Base-by-base conservation (phyloP, 1,140 invertebrate species). In the Drosophila sucinea region DNA sequence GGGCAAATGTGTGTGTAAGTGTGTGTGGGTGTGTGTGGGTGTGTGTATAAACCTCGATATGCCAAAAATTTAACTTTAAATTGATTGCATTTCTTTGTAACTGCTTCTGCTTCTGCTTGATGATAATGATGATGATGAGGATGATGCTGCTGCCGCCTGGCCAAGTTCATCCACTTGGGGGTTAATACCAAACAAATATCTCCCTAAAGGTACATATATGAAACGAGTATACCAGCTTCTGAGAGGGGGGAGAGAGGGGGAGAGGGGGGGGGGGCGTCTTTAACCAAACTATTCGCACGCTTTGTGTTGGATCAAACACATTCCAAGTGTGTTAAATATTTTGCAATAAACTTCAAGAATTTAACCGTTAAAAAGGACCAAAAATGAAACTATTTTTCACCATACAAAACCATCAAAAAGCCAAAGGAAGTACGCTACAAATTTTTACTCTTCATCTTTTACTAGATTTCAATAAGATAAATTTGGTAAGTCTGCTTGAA, bases 301-400 rank as follows among this genome's bases (percentile, higher is more conserved):
- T 85, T 85, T 87, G 82, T 76, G 83, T 85, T 70, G 75, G 67
- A 72, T 85, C 82, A 85, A 85, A 82, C 83, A 85, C 83, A 85
- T 85, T 87, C 83, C 71, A 44, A 62, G 61, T 40, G n/a, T 25
- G 32, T 40, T 41, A 27, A 63, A 51, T 30, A 30, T 60, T 55
- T 29, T 30, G 38, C 44, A 51, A 51, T 51, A 5, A 44, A 33
- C 35, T 68, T 10, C 4, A 1, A 17, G 60, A 63, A 63, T 63
- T 60, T 35, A 4, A 17, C 33, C 17, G 17, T 17, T 17, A 17
- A 17, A 35, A 35, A 35, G 33, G 33, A 35, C 8, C 8, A 35
- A 17, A 17, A 17, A 17, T 17, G 17, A 17, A 17, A 17, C 17
- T 17, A 17, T 17, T 17, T 17, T 17, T 17, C 17, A 17, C 17